Evolutionary conservation across 2,113 vertebrate genomes (phyloP).

Genomic region (Sula dactylatra): DNA sequence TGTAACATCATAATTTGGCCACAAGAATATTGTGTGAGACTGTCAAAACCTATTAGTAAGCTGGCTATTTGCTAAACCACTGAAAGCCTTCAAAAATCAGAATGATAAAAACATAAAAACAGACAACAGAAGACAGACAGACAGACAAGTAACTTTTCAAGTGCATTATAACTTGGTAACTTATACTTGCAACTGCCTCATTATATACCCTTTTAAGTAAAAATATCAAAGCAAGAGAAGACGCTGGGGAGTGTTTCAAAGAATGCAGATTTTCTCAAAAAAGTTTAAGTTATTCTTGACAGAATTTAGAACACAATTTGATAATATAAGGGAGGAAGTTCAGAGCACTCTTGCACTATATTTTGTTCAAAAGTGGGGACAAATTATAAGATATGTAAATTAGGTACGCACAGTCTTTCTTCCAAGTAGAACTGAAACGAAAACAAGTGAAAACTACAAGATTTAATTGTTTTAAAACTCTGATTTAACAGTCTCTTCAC

Average conservation of each 20-base stretch:
- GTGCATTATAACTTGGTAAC: neutral
- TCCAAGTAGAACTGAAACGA: neutral
- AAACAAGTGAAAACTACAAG: neutral
- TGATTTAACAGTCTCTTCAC: neutral
- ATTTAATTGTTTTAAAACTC: neutral
- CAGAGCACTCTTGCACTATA: neutral
- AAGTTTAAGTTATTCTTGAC: neutral
- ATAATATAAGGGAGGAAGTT: neutral
- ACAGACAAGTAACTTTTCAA: neutral
- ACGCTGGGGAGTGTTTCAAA: neutral
- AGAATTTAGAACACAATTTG: neutral
- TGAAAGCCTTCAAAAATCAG: neutral
- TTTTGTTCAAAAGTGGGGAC: neutral
- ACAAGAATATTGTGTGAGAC: neutral
- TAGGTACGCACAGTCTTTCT: neutral
- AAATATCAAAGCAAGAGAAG: conserved; percentile 3
- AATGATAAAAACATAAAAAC: neutral
- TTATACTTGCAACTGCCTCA: neutral
- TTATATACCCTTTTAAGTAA: neutral
- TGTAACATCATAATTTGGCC: neutral
- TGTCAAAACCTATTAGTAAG: neutral
- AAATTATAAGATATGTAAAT: neutral
- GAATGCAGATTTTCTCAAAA: neutral
- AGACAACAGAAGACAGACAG: neutral
- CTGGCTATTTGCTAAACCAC: neutral